phyloP scores from a whole-genome alignment of 2,888 invertebrate genomes.

The Fragum fragum region DNA sequence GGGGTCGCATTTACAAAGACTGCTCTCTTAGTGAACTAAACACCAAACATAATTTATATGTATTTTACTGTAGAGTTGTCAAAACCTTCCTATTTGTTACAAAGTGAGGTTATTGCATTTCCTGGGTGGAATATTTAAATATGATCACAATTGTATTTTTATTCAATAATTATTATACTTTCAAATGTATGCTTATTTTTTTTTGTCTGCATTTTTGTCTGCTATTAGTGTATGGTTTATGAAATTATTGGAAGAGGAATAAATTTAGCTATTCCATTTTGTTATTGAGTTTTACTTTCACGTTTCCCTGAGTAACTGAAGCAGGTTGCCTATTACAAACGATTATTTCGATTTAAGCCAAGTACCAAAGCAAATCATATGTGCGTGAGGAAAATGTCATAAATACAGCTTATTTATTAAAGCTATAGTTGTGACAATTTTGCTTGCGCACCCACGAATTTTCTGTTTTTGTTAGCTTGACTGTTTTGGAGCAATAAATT shows the following conservation, averaged over 20 bases:
- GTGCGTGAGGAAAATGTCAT: too few species aligned
- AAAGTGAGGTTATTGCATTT: conserved; percentile 80
- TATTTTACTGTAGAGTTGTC: conserved; percentile 66
- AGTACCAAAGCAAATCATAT: too few species aligned
- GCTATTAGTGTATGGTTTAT: conserved; percentile 30
- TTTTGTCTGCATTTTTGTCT: conserved; percentile 19
- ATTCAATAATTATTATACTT: background rate
- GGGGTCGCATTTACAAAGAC: too few species aligned
- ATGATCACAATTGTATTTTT: conserved; percentile 1
- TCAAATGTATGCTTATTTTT: background rate
- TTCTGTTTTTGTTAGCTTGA: too few species aligned
- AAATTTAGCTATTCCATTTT: conserved; percentile 17
- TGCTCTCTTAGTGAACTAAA: conserved; percentile 15
- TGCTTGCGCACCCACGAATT: too few species aligned
- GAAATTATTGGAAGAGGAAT: conserved; percentile 3
- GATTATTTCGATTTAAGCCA: too few species aligned
- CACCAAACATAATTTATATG: conserved; percentile 68
- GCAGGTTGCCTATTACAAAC: too few species aligned
- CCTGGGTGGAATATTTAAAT: conserved; percentile 73
- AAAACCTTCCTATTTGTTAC: conserved; percentile 69
- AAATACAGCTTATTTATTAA: too few species aligned
- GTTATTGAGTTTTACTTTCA: background rate
- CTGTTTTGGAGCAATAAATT: too few species aligned
- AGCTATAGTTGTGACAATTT: too few species aligned
- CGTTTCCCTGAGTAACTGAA: too few species aligned